These are phyloP conservation scores for Hafferia zeledoni DNA, from an alignment of 2,797 vertebrate genomes.

Conservation along the genomic window DNA sequence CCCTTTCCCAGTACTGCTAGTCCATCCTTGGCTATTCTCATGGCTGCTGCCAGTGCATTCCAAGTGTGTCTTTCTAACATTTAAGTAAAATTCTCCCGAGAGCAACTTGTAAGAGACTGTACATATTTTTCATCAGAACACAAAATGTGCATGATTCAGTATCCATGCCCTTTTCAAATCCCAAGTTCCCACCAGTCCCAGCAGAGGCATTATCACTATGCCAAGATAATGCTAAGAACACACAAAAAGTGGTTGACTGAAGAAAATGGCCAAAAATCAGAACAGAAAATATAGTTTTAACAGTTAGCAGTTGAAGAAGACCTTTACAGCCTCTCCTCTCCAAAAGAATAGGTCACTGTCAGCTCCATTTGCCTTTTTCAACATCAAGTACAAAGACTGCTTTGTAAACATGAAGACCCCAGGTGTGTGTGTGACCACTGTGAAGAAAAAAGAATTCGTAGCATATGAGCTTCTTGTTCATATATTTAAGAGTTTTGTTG, in stretches of 20 bases:
- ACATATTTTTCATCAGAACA: not conserved
- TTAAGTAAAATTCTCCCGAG: not conserved
- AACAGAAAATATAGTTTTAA: not conserved
- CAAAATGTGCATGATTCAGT: slow-evolving; percentile 10
- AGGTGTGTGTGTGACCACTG: not conserved
- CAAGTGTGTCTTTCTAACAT: not conserved
- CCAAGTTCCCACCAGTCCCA: not conserved
- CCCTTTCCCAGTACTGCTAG: not conserved
- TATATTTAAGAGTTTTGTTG: not conserved
- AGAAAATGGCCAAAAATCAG: not conserved
- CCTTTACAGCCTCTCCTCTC: not conserved
- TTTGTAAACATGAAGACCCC: not conserved
- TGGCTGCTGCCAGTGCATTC: not conserved
- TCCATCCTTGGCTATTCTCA: not conserved
- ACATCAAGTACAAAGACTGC: not conserved
- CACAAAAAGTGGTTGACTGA: not conserved
- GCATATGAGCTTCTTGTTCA: not conserved
- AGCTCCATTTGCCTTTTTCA: not conserved
- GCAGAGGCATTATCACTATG: not conserved
- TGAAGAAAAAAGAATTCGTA: not conserved
- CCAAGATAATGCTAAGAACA: not conserved
- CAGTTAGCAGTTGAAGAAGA: not conserved
- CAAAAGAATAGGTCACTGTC: not conserved
- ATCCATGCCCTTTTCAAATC: not conserved
- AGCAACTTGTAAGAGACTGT: not conserved